Evolutionary conservation across 2,797 vertebrate species (phyloP).

Genomic region (Takifugu ocellatus): DNA sequence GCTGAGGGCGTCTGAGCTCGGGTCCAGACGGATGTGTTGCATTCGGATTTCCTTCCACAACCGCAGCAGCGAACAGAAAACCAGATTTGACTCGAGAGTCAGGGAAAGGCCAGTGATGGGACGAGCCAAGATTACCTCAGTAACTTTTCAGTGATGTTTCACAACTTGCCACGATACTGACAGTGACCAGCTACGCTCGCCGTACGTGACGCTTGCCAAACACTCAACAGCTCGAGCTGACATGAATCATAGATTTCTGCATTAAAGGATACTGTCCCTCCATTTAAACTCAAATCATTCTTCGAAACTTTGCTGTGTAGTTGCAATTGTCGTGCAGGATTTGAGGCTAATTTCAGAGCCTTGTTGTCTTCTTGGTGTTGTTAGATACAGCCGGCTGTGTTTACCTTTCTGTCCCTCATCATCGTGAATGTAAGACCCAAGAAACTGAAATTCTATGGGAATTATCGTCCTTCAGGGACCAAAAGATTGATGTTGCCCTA

Average conservation of each 20-base stretch:
- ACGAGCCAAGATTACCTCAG: background rate
- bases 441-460: background rate
- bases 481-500: too few relatives aligned
- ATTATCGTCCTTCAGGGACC: too few relatives aligned
- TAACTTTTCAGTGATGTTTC: background rate
- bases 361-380: background rate
- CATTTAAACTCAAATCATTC: background rate
- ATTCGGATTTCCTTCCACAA: slow-evolving; percentile 14
- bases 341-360: too few relatives aligned
- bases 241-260: background rate
- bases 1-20: background rate
- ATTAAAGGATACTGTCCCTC: background rate
- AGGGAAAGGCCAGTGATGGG: background rate
- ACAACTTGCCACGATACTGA: background rate
- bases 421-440: background rate
- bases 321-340: background rate
- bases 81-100: background rate
- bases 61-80: slow-evolving; percentile 15
- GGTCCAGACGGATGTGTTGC: slow-evolving; percentile 13
- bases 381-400: background rate
- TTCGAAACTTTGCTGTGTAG: background rate
- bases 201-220: background rate
- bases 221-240: background rate
- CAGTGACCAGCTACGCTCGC: background rate
- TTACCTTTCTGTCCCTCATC: background rate